Conservation (phyloP, 2,888 invertebrate species). For the Eumerus sabulonum region DNA sequence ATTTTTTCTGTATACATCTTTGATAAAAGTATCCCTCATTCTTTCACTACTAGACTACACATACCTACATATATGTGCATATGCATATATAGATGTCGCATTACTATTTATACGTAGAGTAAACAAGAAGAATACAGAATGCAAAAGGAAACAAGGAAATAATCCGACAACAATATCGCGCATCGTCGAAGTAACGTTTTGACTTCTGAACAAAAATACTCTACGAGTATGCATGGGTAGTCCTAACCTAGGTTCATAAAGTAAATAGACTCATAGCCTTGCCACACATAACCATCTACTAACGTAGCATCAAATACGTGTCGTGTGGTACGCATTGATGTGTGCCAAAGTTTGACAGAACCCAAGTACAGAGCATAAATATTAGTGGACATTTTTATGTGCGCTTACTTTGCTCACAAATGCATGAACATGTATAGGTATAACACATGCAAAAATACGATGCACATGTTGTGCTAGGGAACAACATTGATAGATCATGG, state of each 20-base stretch:
- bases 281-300: slow-evolving; percentile 58
- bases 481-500: slow-evolving; percentile 39
- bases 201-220: slow-evolving; percentile 33
- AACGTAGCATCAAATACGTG: slow-evolving; percentile 41
- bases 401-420: slow-evolving; percentile 7
- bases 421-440: slow-evolving; percentile 1
- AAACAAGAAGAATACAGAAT: not conserved
- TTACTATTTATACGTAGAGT: not conserved
- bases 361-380: slow-evolving; percentile 34
- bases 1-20: too few relatives aligned
- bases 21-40: too few relatives aligned
- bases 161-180: slow-evolving; percentile 11
- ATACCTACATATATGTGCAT: too few relatives aligned
- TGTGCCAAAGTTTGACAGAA: slow-evolving; percentile 42
- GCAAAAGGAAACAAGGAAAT: slow-evolving; percentile 30
- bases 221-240: slow-evolving; percentile 44
- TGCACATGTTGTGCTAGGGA: slow-evolving; percentile 1
- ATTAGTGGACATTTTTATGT: slow-evolving; percentile 28
- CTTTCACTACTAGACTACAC: too few relatives aligned
- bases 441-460: not conserved
- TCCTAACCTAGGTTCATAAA: slow-evolving; percentile 62
- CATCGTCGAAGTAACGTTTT: slow-evolving; percentile 33
- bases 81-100: too few relatives aligned
- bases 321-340: slow-evolving; percentile 32
- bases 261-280: slow-evolving; percentile 58